Base-by-base conservation (phyloP, 2,113 vertebrate species). In the Columba livia region DNA sequence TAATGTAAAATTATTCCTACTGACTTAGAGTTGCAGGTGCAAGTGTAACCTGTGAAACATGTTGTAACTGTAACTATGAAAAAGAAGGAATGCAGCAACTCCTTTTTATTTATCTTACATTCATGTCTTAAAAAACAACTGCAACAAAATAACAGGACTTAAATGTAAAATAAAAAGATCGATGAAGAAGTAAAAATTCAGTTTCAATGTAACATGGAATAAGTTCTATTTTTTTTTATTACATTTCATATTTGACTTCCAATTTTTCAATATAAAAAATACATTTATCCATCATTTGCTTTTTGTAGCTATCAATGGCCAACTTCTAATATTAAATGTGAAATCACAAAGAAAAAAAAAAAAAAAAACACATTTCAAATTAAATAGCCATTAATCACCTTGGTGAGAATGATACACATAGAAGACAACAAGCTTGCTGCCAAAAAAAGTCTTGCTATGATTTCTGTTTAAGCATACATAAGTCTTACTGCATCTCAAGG, bases 161-260 rank as follows among this genome's bases (percentile, higher is more conserved):
- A 47, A 53, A 64, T 13, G 1, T 0, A 75, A 17, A 44, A 44
- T 44, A 44, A 44, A 44, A 44, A 44, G 42, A 44, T 44, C 42
- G 17, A 44, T 44, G 16, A 44, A 44, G 16, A 17, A 44, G 42
- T 44, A 44, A 44, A 44, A 44, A 20, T 1, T 28, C 17, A 62
- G 29, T 62, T 62, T 11, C 58, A 78, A 6, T 19, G 17, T 47
- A 67, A 10, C 15, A 47, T 9, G 31, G 23, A 75, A 56, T 66
- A 61, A n/a, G 2, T 0, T 0, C 29, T 19, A 19, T 20, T 47
- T 42, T 15, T 15, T 64, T 58, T 51, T 36, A 75, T 42, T 73
- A 21, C 4, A 53, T 53, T 62, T 79, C 9, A 47, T 64, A 29
- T 69, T 15, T 69, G 18, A 56, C 40, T 82, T 58, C 9, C 14